Evolutionary conservation across 2,888 invertebrate species (phyloP).

Genomic region (Eubasilissa splendida): DNA sequence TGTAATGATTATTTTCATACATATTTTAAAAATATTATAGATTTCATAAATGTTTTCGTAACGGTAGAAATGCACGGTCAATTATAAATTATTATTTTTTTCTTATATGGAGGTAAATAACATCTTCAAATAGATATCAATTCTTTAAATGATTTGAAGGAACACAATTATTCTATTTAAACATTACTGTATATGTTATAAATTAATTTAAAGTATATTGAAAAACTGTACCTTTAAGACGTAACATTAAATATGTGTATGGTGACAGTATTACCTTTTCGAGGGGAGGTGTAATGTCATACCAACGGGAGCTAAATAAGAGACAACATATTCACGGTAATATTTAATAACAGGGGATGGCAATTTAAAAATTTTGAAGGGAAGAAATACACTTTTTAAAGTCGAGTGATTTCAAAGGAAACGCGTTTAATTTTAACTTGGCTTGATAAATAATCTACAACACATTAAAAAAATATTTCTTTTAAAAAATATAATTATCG

Average conservation of each 20-base stretch:
- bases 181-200: too few relatives aligned
- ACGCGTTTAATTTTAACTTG: not conserved
- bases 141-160: too few relatives aligned
- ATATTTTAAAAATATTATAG: not conserved
- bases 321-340: conserved; percentile 13
- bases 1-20: not conserved
- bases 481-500: not conserved
- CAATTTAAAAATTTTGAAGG: conserved; percentile 13
- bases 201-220: not conserved
- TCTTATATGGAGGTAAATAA: too few relatives aligned
- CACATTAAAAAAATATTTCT: not conserved
- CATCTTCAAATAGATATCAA: too few relatives aligned
- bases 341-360: conserved; percentile 23
- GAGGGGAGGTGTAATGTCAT: conserved; percentile 9
- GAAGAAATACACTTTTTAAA: not conserved
- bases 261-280: conserved; percentile 15
- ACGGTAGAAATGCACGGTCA: too few relatives aligned
- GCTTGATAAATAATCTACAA: not conserved
- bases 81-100: too few relatives aligned
- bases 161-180: too few relatives aligned
- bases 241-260: conserved; percentile 24
- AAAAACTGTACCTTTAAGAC: conserved; percentile 16
- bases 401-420: not conserved
- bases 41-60: too few relatives aligned
- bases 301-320: not conserved